These are phyloP conservation scores for Trileptium ribeirensis DNA, from an alignment of 2,888 invertebrate genomes.

Conservation along the genomic window DNA sequence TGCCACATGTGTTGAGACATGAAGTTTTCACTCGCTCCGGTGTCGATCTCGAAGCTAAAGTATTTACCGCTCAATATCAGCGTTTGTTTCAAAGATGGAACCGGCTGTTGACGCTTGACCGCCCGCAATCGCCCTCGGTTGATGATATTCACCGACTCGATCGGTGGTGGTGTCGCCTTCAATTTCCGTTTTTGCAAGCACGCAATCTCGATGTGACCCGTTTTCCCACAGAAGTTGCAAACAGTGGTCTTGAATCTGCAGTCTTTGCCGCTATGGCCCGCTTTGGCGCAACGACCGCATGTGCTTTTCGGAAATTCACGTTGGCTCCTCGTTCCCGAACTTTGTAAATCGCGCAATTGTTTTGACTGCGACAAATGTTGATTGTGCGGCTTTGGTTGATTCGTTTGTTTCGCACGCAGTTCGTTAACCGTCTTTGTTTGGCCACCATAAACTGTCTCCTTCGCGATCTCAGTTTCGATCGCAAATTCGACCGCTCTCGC, in stretches of 20 bases:
- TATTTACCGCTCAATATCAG: background rate
- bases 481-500: slow-evolving; percentile 31
- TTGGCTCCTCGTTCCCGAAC: too few relatives aligned
- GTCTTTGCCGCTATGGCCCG: background rate
- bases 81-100: slow-evolving; percentile 22
- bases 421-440: background rate
- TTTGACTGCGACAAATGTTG: too few relatives aligned
- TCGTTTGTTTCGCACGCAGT: too few relatives aligned
- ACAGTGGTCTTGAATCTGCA: background rate
- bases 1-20: slow-evolving; percentile 1
- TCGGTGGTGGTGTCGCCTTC: too few relatives aligned
- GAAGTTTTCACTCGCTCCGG: slow-evolving; percentile 18
- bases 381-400: too few relatives aligned
- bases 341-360: too few relatives aligned
- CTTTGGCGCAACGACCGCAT: background rate
- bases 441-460: background rate
- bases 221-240: background rate
- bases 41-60: slow-evolving; percentile 24
- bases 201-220: background rate
- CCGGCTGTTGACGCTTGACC: background rate
- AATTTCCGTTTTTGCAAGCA: too few relatives aligned
- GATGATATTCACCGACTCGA: slow-evolving; percentile 1
- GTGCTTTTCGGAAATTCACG: too few relatives aligned
- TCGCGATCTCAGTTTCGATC: slow-evolving; percentile 30
- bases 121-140: background rate